A percentile compares a stretch with the other conserved stretches of the same genome.
Evolutionary conservation across 2,113 vertebrate genomes (phyloP).

Genomic region (Lamprotornis superbus): DNA sequence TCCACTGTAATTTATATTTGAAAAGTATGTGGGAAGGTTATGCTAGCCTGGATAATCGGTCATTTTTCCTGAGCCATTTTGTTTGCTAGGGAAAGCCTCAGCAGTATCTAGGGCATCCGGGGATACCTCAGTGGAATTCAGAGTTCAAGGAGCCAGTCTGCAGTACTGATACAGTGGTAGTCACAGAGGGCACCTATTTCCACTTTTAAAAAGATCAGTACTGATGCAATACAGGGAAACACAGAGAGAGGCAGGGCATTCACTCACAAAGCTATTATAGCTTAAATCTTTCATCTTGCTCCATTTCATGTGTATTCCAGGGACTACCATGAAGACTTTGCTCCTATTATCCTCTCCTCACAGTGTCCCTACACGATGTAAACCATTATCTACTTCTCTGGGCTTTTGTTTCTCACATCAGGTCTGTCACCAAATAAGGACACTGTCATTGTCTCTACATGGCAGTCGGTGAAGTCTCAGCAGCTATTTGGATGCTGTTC

Average conservation of each 20-base stretch:
- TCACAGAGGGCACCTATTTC: not conserved
- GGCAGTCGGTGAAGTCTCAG: not conserved
- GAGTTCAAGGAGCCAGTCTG: not conserved
- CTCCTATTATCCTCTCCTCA: not conserved
- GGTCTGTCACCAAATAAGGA: not conserved
- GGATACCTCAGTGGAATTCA: not conserved
- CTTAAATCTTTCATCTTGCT: constrained; percentile 3
- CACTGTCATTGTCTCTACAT: not conserved
- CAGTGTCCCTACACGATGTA: not conserved
- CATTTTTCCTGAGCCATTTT: not conserved
- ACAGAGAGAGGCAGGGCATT: constrained; percentile 14
- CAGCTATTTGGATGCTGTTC: not conserved
- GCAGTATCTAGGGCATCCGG: not conserved
- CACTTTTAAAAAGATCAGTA: not conserved
- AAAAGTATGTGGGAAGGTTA: constrained; percentile 55
- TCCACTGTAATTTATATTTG: constrained; percentile 64
- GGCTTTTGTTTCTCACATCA: not conserved
- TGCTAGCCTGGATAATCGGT: not conserved
- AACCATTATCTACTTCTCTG: not conserved
- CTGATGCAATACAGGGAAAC: constrained; percentile 16
- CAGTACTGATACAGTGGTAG: not conserved
- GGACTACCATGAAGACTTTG: not conserved
- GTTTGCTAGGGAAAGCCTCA: constrained; percentile 1
- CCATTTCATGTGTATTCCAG: not conserved
- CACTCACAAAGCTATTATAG: not conserved